Conservation (phyloP, 2,113 vertebrate species). For the Corythoichthys intestinalis region DNA sequence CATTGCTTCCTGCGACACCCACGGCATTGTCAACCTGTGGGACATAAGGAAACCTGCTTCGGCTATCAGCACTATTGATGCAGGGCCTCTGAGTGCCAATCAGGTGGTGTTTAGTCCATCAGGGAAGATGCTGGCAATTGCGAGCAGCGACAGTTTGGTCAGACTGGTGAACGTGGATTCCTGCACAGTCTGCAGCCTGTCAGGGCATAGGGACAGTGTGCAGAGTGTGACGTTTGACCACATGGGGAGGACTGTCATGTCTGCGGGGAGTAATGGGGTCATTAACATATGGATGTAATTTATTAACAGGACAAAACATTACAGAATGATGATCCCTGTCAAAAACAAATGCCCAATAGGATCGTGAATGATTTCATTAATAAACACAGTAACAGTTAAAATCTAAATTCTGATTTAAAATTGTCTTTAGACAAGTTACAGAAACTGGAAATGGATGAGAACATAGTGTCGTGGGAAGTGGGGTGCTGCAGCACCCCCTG, state of each 20-base stretch:
- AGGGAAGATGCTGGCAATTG: slow-evolving; percentile 73
- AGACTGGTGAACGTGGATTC: slow-evolving; percentile 66
- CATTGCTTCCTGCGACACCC: slow-evolving; percentile 79
- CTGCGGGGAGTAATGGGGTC: slow-evolving; percentile 39
- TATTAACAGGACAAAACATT: no score
- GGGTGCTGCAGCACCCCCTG: no score
- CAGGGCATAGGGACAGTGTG: slow-evolving; percentile 19
- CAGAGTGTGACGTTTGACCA: slow-evolving; percentile 37
- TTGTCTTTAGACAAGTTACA: no score
- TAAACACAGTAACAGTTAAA: not conserved
- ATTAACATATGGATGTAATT: slow-evolving; percentile 30
- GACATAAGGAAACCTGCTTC: slow-evolving; percentile 66
- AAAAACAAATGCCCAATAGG: not conserved
- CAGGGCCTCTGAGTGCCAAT: slow-evolving; percentile 73
- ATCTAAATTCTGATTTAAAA: not conserved
- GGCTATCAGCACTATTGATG: slow-evolving; percentile 63
- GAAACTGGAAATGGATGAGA: no score
- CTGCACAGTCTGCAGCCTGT: not conserved
- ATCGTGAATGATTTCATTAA: not conserved
- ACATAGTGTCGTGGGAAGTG: no score
- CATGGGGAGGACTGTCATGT: slow-evolving; percentile 30
- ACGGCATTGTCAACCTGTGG: slow-evolving; percentile 76
- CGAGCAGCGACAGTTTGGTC: slow-evolving; percentile 69
- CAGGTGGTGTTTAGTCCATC: slow-evolving; percentile 75
- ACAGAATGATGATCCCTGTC: not conserved